These are phyloP conservation scores for Channa maculata DNA, from an alignment of 2,113 vertebrate genomes.

Conservation along the genomic window DNA sequence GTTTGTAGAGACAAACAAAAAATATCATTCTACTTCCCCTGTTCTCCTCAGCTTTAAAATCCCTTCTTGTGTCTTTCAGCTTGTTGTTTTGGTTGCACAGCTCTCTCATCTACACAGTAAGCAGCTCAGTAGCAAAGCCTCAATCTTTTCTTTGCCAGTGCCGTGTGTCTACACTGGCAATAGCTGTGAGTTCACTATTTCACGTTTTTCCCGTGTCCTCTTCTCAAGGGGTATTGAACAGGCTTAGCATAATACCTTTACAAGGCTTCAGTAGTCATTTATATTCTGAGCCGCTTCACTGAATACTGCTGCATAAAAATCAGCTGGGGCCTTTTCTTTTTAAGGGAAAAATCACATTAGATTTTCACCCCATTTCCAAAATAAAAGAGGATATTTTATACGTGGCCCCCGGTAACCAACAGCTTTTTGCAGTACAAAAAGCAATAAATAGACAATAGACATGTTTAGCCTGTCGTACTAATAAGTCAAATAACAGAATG, in stretches of 20 bases:
- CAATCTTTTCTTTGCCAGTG: not conserved
- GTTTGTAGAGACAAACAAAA: too few relatives aligned
- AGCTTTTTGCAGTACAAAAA: too few relatives aligned
- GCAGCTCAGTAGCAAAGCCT: not conserved
- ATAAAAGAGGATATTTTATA: conserved; percentile 16
- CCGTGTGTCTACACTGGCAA: not conserved
- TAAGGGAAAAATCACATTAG: conserved; percentile 44
- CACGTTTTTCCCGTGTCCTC: conserved; percentile 21
- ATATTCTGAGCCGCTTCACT: conserved; percentile 41
- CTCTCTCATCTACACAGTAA: too few relatives aligned
- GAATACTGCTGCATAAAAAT: conserved; percentile 32
- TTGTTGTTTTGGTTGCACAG: not conserved
- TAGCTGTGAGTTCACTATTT: conserved; percentile 4
- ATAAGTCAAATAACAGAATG: too few relatives aligned
- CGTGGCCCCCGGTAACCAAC: not conserved
- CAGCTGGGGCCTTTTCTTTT: conserved; percentile 43
- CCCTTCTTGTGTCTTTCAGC: not conserved
- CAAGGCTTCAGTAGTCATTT: conserved; percentile 53
- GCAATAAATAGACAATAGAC: too few relatives aligned
- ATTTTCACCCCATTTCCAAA: conserved; percentile 23
- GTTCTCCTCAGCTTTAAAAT: too few relatives aligned
- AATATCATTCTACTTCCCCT: too few relatives aligned
- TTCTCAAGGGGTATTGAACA: conserved; percentile 32
- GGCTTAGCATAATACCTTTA: conserved; percentile 47
- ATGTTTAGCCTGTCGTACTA: too few relatives aligned